Evolutionary conservation across 2,888 invertebrate genomes (phyloP).

Genomic region (Trissolcus japonicus): DNA sequence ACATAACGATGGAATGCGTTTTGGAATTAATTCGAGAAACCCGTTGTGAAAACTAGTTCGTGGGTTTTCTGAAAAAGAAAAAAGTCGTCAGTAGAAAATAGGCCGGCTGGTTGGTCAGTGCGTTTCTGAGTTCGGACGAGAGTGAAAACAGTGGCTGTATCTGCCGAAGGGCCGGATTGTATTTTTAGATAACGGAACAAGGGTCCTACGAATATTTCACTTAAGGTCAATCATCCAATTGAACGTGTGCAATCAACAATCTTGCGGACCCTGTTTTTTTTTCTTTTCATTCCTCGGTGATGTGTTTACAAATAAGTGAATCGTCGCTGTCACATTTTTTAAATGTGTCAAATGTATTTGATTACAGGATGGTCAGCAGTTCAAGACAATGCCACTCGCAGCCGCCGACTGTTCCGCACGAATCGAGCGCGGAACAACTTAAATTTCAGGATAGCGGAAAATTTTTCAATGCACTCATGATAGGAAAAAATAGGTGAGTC

Average conservation of each 20-base stretch:
- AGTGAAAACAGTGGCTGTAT: background rate
- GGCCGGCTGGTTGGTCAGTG: background rate
- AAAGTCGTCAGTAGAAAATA: no score
- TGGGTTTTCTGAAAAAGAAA: background rate
- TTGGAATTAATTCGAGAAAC: conserved; percentile 38
- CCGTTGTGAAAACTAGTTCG: conserved; percentile 36
- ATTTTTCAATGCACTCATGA: conserved; percentile 72
- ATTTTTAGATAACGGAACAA: conserved; percentile 72
- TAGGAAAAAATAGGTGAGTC: conserved; percentile 73
- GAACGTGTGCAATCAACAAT: conserved; percentile 72
- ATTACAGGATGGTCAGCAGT: conserved; percentile 68
- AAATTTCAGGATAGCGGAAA: conserved; percentile 72
- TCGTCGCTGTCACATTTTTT: background rate
- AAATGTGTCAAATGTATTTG: conserved; percentile 31
- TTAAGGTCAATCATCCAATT: conserved; percentile 75
- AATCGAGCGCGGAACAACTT: conserved; percentile 67
- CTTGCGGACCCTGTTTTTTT: no score
- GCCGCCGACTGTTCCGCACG: conserved; percentile 63
- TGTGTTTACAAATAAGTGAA: background rate
- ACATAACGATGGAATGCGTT: conserved; percentile 28
- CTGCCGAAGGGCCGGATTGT: conserved; percentile 58
- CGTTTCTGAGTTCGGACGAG: background rate
- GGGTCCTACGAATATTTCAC: conserved; percentile 72
- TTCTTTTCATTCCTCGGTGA: no score
- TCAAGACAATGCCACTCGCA: conserved; percentile 71